Evolutionary conservation across 2,113 vertebrate species (phyloP), one percentile per base, ranked within the genome.

Genomic region (Oryzias javanicus): DNA sequence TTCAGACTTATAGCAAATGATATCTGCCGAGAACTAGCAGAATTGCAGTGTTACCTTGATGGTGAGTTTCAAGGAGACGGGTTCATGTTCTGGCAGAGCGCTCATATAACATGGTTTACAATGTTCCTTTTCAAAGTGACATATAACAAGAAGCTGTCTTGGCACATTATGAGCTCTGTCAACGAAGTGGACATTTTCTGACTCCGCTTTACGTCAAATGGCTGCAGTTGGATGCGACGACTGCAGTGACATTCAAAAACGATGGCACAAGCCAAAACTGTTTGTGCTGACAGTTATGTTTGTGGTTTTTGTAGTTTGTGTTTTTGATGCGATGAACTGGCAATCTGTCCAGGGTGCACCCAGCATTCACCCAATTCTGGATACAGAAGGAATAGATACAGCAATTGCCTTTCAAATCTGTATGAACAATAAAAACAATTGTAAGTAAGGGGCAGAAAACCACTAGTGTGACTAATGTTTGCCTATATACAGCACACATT

Each of bases 81-180:
- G 59, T 49, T 80, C 53, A 16, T 62, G 48, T 82, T 81, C 62
- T 54, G 16, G 12, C 44, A 68, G 66, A 25, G 47, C 48, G 60
- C 55, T 51, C 47, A 75, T 57, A 49, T n/a, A 69, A 48, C 58
- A n/a, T 42, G 56, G 18, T 74, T 78, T 64, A 71, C 65, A 65
- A 63, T 49, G 54, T 78, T 35, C 41, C 47, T 55, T 59, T 29
- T 61, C 56, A 62, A 27, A 42, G 20, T 50, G 29, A 69, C 56
- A 64, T 57, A 52, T 1, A 24, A 86, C 68, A 83, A 72, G 64
- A 6, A 58, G 72, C 72, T 52, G 72, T 85, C 72, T 64, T 55
- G 75, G 57, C 24, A 64, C 42, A 80, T 82, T 71, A 69, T 55
- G 24, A 42, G 49, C 52, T 17, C 18, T 60, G 71, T 67, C 62